phyloP scores from a whole-genome alignment of 1,140 invertebrate species.

The Drosophila carrolli region DNA sequence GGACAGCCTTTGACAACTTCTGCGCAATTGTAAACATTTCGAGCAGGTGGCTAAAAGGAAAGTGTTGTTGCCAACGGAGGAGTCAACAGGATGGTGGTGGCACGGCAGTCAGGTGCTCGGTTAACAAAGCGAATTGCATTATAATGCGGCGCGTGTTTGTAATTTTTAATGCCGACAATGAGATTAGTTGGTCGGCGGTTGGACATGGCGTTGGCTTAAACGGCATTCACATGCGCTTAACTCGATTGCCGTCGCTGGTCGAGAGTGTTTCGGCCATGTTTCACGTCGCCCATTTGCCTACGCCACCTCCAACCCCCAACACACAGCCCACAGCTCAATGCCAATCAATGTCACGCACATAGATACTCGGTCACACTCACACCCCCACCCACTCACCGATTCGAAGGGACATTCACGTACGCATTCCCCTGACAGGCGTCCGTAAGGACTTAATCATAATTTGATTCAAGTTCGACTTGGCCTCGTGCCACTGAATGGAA shows the following conservation, averaged over 20 bases:
- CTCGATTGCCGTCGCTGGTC: constrained; percentile 36
- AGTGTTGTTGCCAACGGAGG: constrained; percentile 11
- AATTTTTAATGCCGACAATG: constrained; percentile 57
- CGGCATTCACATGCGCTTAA: constrained; percentile 50
- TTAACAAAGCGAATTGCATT: constrained; percentile 51
- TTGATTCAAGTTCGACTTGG: constrained; percentile 53
- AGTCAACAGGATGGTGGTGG: constrained; percentile 1
- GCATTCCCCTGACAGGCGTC: constrained; percentile 57
- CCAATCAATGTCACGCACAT: constrained; percentile 54
- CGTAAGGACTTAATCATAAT: constrained; percentile 66
- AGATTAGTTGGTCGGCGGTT: constrained; percentile 41
- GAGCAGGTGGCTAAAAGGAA: constrained; percentile 12
- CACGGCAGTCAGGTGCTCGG: constrained; percentile 33
- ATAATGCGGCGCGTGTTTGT: constrained; percentile 48
- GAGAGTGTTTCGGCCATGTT: constrained; percentile 22
- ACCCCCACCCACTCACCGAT: constrained; percentile 8
- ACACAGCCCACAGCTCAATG: constrained; percentile 37
- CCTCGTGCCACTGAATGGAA: constrained; percentile 49
- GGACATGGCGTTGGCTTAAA: constrained; percentile 34
- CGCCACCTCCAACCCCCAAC: not conserved
- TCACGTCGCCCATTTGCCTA: constrained; percentile 36
- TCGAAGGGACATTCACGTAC: constrained; percentile 36
- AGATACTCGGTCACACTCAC: constrained; percentile 4
- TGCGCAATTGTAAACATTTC: constrained; percentile 41
- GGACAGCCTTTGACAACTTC: constrained; percentile 35